phyloP scores from a whole-genome alignment of 2,113 vertebrate genomes.

The Ceyx margarethae region DNA sequence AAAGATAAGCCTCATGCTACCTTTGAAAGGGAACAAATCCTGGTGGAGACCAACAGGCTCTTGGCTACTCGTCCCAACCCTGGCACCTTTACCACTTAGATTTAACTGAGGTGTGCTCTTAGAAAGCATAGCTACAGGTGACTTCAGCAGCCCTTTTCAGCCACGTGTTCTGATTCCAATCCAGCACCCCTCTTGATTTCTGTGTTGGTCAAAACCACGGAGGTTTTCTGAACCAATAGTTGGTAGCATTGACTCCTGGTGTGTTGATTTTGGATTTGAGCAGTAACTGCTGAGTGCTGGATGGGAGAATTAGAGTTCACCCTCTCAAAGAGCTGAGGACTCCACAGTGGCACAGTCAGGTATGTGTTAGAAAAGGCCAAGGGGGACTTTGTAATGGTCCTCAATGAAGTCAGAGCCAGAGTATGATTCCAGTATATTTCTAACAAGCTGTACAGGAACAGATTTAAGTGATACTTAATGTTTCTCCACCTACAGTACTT shows the following conservation, averaged over 20 bases:
- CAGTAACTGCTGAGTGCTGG: background rate
- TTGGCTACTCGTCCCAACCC: background rate
- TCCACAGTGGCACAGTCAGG: slow-evolving; percentile 15
- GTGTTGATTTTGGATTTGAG: slow-evolving; percentile 18
- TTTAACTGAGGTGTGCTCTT: background rate
- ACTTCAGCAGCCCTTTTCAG: background rate
- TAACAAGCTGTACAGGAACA: slow-evolving; percentile 64
- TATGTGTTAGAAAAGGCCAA: slow-evolving; percentile 41
- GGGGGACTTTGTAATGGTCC: slow-evolving; percentile 53
- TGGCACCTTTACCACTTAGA: background rate
- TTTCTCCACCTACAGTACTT: slow-evolving; percentile 41
- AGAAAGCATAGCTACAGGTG: accelerated
- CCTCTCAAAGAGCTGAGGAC: background rate
- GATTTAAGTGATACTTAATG: slow-evolving; percentile 74
- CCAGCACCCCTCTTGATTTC: background rate
- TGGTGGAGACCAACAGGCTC: background rate
- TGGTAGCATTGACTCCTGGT: background rate
- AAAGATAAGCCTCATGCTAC: background rate
- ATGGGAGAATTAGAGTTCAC: background rate
- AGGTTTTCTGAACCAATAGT: background rate
- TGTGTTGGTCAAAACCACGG: background rate
- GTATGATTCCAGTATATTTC: slow-evolving; percentile 59
- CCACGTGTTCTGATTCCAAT: background rate
- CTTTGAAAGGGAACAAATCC: background rate
- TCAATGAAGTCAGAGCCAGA: slow-evolving; percentile 40